Conservation (phyloP, 2,888 invertebrate genomes). For the Phengaris alcon region DNA sequence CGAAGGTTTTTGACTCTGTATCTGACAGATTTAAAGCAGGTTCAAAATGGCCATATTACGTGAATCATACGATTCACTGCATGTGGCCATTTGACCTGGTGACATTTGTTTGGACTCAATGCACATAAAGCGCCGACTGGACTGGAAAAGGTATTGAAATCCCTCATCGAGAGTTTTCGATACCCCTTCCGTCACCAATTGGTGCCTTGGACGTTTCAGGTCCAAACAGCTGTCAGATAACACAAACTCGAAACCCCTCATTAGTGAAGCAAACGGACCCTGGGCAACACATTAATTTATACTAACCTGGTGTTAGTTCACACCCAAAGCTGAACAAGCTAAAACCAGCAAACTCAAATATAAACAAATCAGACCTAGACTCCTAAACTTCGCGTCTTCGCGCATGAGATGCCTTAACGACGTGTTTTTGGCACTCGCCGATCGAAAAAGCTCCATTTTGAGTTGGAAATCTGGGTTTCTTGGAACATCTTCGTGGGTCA, state of each 20-base stretch:
- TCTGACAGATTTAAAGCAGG: neutral
- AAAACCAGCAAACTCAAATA: slow-evolving; percentile 45
- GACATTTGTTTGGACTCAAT: too few species aligned
- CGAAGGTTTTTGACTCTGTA: neutral
- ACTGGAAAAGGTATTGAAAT: too few species aligned
- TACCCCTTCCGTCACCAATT: too few species aligned
- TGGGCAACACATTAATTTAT: neutral
- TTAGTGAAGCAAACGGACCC: neutral
- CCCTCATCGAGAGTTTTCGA: too few species aligned
- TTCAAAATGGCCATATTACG: too few species aligned
- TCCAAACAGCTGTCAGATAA: neutral
- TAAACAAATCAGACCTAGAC: slow-evolving; percentile 74
- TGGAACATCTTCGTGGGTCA: slow-evolving; percentile 69
- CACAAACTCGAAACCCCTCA: neutral
- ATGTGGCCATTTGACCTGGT: too few species aligned
- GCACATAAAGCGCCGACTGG: too few species aligned
- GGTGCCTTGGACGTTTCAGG: too few species aligned
- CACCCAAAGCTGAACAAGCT: slow-evolving; percentile 48
- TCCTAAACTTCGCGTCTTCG: slow-evolving; percentile 75
- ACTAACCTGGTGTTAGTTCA: slow-evolving; percentile 38
- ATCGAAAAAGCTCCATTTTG: slow-evolving; percentile 75
- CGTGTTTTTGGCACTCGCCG: slow-evolving; percentile 73
- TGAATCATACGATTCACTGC: too few species aligned
- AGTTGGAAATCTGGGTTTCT: slow-evolving; percentile 66
- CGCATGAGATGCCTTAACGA: slow-evolving; percentile 73